Evolutionary conservation across 30 jellyfish, hydroid and myxozoan genomes (phyloP).

Genomic region (Hydractinia echinata): DNA sequence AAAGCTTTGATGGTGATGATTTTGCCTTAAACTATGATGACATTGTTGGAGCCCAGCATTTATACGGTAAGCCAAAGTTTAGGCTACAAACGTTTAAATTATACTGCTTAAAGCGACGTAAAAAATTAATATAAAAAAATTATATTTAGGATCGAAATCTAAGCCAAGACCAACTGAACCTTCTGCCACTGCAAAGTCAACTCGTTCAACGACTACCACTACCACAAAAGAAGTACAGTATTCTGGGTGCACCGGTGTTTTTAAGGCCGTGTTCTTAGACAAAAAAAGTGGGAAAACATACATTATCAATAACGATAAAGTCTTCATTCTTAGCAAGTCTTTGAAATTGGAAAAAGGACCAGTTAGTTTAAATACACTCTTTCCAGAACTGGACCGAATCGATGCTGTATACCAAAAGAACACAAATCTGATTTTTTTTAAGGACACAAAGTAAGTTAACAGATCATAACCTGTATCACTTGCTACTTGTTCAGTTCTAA

Average conservation of each 20-base stretch:
- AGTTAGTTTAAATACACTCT: conserved; percentile 20
- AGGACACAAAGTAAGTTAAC: conserved; percentile 54
- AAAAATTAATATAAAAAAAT: neutral
- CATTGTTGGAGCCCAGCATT: conserved; percentile 61
- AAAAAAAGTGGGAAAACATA: conserved; percentile 25
- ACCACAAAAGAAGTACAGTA: conserved; percentile 20
- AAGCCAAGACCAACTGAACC: conserved; percentile 1
- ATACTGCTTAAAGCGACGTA: neutral
- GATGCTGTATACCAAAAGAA: conserved; percentile 51
- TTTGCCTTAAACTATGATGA: conserved; percentile 60
- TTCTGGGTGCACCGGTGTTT: conserved; percentile 29
- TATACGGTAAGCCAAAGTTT: conserved; percentile 63
- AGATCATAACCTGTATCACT: neutral
- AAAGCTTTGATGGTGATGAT: conserved; percentile 66
- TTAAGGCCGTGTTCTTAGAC: conserved; percentile 58
- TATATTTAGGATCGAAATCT: conserved; percentile 9
- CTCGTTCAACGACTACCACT: no score
- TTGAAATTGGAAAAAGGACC: conserved; percentile 58
- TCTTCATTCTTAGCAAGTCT: conserved; percentile 43
- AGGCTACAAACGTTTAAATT: neutral
- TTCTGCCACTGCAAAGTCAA: neutral
- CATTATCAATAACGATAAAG: conserved; percentile 53
- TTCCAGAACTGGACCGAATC: conserved; percentile 47
- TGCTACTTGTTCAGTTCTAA: no score
- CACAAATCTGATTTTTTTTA: conserved; percentile 36